Evolutionary conservation across 2,888 invertebrate species (phyloP), one percentile per base, ranked within the genome.

Genomic region (Patella pellucida): DNA sequence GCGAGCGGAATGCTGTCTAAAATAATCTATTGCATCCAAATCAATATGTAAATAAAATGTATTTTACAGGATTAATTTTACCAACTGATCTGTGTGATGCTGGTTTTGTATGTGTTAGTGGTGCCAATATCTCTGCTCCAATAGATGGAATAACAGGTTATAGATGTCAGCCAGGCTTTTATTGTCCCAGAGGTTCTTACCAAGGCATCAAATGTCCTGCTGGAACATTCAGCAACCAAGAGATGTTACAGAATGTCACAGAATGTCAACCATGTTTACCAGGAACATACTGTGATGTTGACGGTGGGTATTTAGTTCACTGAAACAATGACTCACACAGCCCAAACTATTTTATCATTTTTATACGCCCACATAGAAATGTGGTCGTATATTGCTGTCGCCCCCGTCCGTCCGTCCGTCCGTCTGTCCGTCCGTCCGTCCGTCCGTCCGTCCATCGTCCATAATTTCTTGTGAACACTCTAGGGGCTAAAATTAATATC

Each of bases 101-200:
- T 62, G 90, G 90, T 16, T 90, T 83, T 81, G 88, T 90, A 3
- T 90, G 90, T 77, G 78, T 84, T 5, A 77, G 79, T 62, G 86
- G 87, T 16, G 82, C 89, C 15, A 84, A 85, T 75, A 81, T 69
- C 5, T 81, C 89, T 7, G 78, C 78, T 51, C 90, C 90, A 16
- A 85, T 83, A 62, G 88, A 89, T 83, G 86, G 85, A 5, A 71
- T 77, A 54, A 88, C 87, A 3, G 90, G 90, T 19, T 86, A 86
- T 69, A 79, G 79, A 50, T 90, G 90, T 79, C 87, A 79, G 2
- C 81, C 84, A 5, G 90, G 90, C 19, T 80, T 84, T 73, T 90
- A 85, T 79, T 90, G 89, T 77, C 88, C 87, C 7, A 76, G 69
- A 69, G 88, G 88, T 11, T 88, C 89, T 4, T 80, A 82, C 74